Evolutionary conservation across 1,140 invertebrate species (phyloP).

Genomic region (Arctopsyche grandis): DNA sequence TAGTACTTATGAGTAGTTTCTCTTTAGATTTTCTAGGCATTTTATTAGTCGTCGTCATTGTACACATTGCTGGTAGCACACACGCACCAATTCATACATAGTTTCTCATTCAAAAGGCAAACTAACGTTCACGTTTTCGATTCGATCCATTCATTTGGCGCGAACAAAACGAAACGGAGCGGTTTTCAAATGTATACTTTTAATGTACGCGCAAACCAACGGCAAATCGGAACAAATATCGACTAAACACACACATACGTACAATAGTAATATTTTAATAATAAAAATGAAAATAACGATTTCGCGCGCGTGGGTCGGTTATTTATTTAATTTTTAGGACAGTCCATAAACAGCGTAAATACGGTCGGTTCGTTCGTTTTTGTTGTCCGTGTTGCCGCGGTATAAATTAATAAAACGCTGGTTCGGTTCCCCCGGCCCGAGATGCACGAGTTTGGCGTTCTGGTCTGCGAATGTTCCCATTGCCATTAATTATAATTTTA

Average conservation of each 20-base stretch:
- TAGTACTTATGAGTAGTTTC: too few relatives aligned
- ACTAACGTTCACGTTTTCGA: neutral
- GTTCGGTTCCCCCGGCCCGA: neutral
- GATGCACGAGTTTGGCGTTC: conserved; percentile 30
- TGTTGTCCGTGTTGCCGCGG: neutral
- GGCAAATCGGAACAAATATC: neutral
- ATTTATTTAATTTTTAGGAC: conserved; percentile 29
- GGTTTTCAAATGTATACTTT: too few relatives aligned
- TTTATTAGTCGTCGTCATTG: too few relatives aligned
- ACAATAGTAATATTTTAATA: neutral
- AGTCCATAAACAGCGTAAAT: conserved; percentile 26
- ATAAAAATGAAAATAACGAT: neutral
- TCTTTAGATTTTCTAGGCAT: too few relatives aligned
- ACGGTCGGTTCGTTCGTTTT: conserved; percentile 4
- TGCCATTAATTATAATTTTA: conserved; percentile 37
- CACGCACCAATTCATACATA: too few relatives aligned
- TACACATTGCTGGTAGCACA: too few relatives aligned
- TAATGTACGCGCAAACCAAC: neutral
- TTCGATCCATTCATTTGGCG: neutral
- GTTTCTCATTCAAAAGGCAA: neutral
- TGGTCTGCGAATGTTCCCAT: conserved; percentile 27
- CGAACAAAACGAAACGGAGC: too few relatives aligned
- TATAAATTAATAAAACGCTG: conserved; percentile 24
- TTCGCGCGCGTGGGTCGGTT: conserved; percentile 23
- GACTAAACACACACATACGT: neutral